Conservation (phyloP, 2,888 invertebrate species). For the Epinotia bilunana region DNA sequence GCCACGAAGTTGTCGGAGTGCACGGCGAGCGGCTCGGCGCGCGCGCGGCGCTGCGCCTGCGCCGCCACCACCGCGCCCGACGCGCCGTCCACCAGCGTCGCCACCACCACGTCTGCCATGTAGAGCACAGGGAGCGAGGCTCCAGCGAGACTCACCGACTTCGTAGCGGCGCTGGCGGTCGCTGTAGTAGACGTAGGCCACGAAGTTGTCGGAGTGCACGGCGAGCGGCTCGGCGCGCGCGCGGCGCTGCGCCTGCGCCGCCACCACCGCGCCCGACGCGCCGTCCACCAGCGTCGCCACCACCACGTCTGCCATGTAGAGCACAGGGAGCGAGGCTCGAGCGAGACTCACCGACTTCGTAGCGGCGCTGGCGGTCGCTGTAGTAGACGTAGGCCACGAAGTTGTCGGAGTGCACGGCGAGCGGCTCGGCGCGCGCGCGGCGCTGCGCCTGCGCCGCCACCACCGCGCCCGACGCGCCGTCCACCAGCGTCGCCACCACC, state of each 20-base stretch:
- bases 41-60: conserved; percentile 92
- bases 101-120: conserved; percentile 89
- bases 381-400: conserved; percentile 97
- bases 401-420: conserved; percentile 96
- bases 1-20: conserved; percentile 99
- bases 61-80: conserved; percentile 95
- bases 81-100: conserved; percentile 95
- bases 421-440: conserved; percentile 92
- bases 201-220: conserved; percentile 98
- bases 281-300: conserved; percentile 95
- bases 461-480: conserved; percentile 95
- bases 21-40: conserved; percentile 91
- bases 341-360: conserved; percentile 90
- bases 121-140: no score
- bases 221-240: conserved; percentile 91
- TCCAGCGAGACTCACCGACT: conserved; percentile 85
- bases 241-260: conserved; percentile 93
- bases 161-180: conserved; percentile 97
- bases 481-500: conserved; percentile 93
- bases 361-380: conserved; percentile 96
- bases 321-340: no score
- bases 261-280: conserved; percentile 94
- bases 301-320: conserved; percentile 84
- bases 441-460: conserved; percentile 94
- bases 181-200: conserved; percentile 97